phyloP scores from a whole-genome alignment of 2,797 vertebrate species.

The Moxostoma hubbsi region DNA sequence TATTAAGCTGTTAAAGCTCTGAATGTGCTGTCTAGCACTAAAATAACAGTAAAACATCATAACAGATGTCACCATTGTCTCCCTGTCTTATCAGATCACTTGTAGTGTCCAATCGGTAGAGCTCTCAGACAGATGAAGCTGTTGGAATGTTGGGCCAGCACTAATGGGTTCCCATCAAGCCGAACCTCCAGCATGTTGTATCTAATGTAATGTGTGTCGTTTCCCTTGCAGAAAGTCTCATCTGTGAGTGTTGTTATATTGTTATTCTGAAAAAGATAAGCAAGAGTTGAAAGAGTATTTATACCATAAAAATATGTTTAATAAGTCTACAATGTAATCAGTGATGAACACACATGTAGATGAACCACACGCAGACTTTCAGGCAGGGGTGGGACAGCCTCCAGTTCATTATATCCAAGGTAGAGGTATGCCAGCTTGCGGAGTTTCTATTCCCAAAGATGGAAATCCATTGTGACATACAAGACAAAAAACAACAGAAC shows the following conservation, averaged over 20 bases:
- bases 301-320: not conserved
- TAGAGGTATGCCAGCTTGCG: conserved; percentile 87
- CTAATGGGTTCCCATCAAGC: conserved; percentile 89
- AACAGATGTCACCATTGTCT: conserved; percentile 26
- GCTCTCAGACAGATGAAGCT: conserved; percentile 89
- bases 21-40: conserved; percentile 20
- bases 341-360: conserved; percentile 80
- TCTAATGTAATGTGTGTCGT: conserved; percentile 86
- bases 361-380: conserved; percentile 88
- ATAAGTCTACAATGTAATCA: not conserved
- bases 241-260: conserved; percentile 87
- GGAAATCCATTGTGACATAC: not conserved
- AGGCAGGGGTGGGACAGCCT: conserved; percentile 88
- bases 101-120: conserved; percentile 86
- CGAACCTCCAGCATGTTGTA: conserved; percentile 83
- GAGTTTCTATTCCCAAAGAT: conserved; percentile 79
- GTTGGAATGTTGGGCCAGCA: conserved; percentile 84
- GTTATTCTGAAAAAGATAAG: conserved; percentile 82
- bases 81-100: conserved; percentile 69
- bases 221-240: conserved; percentile 92
- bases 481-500: conserved; percentile 17
- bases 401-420: conserved; percentile 87
- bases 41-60: not conserved
- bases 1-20: conserved; percentile 32
- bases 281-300: not conserved